Evolutionary conservation across 1,140 invertebrate genomes (phyloP).

Genomic region (Hylyphantes graminicola): DNA sequence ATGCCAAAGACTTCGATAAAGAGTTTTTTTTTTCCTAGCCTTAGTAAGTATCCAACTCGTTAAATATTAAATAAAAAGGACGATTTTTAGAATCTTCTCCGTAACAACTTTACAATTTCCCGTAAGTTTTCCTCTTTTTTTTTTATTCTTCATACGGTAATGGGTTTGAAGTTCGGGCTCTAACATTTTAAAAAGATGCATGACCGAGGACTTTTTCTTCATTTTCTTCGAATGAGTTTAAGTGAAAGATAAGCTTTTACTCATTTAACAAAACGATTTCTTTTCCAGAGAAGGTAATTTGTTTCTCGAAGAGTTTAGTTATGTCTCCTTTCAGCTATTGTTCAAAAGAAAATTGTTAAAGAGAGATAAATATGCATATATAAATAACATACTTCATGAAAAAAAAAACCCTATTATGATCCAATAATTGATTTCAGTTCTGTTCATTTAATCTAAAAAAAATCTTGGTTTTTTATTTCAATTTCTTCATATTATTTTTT

Average conservation of each 20-base stretch:
- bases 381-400: no score
- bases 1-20: neutral
- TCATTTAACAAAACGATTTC: conserved; percentile 17
- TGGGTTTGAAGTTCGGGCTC: neutral
- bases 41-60: conserved; percentile 14
- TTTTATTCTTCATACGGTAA: neutral
- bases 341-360: neutral
- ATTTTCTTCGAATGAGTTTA: neutral
- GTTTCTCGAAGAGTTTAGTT: neutral
- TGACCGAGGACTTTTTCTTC: neutral
- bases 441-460: no score
- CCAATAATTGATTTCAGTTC: no score
- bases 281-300: conserved; percentile 15
- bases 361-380: neutral
- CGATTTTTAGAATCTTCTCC: neutral
- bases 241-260: conserved; percentile 34
- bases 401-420: no score
- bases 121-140: neutral
- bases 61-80: conserved; percentile 44
- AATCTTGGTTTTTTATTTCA: no score
- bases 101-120: neutral
- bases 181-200: conserved; percentile 12
- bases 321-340: no score
- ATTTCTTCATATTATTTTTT: no score
- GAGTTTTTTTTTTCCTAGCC: neutral